Evolutionary conservation across 2,113 vertebrate species (phyloP).

Genomic region (Elaphurus davidianus): DNA sequence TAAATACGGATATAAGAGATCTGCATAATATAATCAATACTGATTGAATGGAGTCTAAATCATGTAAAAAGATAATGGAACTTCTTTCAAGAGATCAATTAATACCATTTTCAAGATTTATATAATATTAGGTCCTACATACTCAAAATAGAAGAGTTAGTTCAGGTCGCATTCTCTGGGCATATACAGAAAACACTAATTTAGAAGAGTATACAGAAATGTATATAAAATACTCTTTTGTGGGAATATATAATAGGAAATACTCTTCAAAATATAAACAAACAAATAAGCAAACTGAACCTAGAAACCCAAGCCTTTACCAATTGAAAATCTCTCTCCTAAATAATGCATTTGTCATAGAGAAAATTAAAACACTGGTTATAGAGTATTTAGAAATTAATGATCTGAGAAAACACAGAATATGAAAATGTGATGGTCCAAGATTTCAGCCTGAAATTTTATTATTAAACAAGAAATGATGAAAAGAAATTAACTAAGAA

Average conservation of each 20-base stretch:
- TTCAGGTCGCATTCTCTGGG: background rate
- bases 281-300: background rate
- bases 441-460: background rate
- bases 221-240: background rate
- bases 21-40: background rate
- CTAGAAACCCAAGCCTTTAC: background rate
- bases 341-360: background rate
- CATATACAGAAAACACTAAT: background rate
- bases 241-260: background rate
- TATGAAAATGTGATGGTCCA: background rate
- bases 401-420: background rate
- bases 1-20: background rate
- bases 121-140: background rate
- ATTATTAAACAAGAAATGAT: background rate
- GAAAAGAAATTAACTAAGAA: background rate
- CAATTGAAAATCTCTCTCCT: background rate
- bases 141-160: background rate
- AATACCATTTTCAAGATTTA: background rate
- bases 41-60: background rate
- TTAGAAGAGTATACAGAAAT: background rate
- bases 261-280: constrained; percentile 2
- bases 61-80: background rate
- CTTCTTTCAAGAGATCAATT: background rate
- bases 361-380: background rate
- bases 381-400: constrained; percentile 7